Evolutionary conservation across 2,113 vertebrate genomes (phyloP).

Genomic region (Thunnus maccoyii): DNA sequence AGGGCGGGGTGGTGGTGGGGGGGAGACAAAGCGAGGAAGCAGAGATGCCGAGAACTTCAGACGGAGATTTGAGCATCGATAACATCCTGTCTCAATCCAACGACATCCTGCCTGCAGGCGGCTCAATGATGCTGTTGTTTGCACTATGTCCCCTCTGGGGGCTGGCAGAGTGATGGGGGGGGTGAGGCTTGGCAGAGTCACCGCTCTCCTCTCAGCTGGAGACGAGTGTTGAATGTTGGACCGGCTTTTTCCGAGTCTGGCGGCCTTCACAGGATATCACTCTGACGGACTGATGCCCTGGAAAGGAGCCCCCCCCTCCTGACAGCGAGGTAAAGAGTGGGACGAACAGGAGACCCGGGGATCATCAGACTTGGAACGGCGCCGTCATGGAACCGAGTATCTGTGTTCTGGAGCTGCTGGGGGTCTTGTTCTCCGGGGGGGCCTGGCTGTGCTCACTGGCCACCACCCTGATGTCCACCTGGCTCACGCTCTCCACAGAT

Average conservation of each 20-base stretch:
- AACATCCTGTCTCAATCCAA: slow-evolving; percentile 57
- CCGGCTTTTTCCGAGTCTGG: not conserved
- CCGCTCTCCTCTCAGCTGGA: slow-evolving; percentile 9
- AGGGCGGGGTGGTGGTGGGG: too few relatives aligned
- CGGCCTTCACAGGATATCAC: slow-evolving; percentile 18
- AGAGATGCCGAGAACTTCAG: slow-evolving; percentile 34
- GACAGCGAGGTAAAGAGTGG: not conserved
- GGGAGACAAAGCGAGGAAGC: slow-evolving; percentile 35
- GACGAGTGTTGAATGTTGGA: not conserved
- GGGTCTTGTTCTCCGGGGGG: slow-evolving; percentile 59
- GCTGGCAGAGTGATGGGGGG: not conserved
- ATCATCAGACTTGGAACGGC: not conserved
- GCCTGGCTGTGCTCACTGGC: slow-evolving; percentile 80
- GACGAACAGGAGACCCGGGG: not conserved
- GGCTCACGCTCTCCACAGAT: slow-evolving; percentile 78
- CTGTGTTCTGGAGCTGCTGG: slow-evolving; percentile 70
- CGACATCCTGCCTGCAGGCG: slow-evolving; percentile 45
- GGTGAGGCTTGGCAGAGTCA: not conserved
- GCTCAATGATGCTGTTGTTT: slow-evolving; percentile 67
- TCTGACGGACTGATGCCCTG: slow-evolving; percentile 9
- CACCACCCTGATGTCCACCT: slow-evolving; percentile 78
- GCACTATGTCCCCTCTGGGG: not conserved
- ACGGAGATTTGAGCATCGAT: slow-evolving; percentile 25
- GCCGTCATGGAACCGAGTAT: slow-evolving; percentile 61
- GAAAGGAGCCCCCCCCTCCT: not conserved